Evolutionary conservation across 2,888 invertebrate genomes (phyloP).

Genomic region (Phasia obesa): DNA sequence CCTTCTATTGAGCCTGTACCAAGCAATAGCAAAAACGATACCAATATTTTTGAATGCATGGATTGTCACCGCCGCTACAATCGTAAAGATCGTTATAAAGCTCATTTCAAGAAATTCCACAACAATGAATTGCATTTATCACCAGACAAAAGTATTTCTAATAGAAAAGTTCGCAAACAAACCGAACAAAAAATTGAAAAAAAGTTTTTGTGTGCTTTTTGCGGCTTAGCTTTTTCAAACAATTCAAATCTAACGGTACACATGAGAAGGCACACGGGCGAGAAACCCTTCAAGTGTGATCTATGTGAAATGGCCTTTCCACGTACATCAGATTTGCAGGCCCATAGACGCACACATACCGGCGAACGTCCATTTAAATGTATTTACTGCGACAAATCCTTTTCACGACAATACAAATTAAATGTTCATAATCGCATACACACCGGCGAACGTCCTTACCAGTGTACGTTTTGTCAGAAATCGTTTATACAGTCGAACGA

Average conservation of each 20-base stretch:
- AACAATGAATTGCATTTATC: constrained; percentile 67
- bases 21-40: constrained; percentile 57
- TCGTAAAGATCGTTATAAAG: constrained; percentile 79
- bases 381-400: constrained; percentile 82
- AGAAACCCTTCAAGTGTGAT: constrained; percentile 86
- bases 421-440: constrained; percentile 85
- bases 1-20: constrained; percentile 24
- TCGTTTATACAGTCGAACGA: constrained; percentile 89
- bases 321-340: constrained; percentile 85
- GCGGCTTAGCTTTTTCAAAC: constrained; percentile 85
- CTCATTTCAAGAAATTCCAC: constrained; percentile 78
- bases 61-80: constrained; percentile 79
- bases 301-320: constrained; percentile 86
- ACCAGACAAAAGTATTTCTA: constrained; percentile 3
- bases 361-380: constrained; percentile 85
- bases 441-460: constrained; percentile 85
- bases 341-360: constrained; percentile 85
- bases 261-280: constrained; percentile 87
- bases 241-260: constrained; percentile 86
- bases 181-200: constrained; percentile 77
- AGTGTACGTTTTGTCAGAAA: constrained; percentile 84
- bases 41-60: constrained; percentile 77
- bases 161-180: constrained; percentile 45
- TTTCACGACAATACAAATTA: constrained; percentile 85
- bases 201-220: constrained; percentile 84